Evolutionary conservation across 2,797 vertebrate genomes (phyloP).

Genomic region (Amblyopsis hoosieri): DNA sequence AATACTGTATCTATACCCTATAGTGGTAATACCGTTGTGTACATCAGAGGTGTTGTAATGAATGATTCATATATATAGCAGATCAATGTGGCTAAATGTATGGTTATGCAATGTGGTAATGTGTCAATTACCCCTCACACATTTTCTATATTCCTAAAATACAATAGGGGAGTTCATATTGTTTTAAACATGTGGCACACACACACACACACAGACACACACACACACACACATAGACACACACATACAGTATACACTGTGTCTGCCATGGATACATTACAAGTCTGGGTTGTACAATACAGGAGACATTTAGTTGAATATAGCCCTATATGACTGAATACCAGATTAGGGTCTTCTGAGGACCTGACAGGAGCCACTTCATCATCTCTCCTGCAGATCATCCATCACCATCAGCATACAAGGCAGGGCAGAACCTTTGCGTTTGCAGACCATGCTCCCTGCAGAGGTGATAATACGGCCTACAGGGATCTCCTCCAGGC

Average conservation of each 20-base stretch:
- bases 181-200: not conserved
- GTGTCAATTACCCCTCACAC: not conserved
- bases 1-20: too few relatives aligned
- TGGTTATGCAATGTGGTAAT: not conserved
- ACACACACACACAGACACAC: not conserved
- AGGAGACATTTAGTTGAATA: constrained; percentile 20
- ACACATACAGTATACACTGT: too few relatives aligned
- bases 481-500: constrained; percentile 27
- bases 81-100: not conserved
- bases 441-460: constrained; percentile 20
- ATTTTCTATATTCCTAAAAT: not conserved
- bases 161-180: constrained; percentile 1
- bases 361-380: constrained; percentile 60
- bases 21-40: not conserved
- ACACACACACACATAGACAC: not conserved
- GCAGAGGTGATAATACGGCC: constrained; percentile 27
- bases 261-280: not conserved
- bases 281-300: constrained; percentile 25
- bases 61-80: not conserved
- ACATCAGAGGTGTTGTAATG: not conserved
- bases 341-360: constrained; percentile 59
- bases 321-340: constrained; percentile 47
- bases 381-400: constrained; percentile 56
- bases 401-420: constrained; percentile 59
- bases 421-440: constrained; percentile 9